Evolutionary conservation across 2,888 invertebrate genomes (phyloP), one percentile per base, ranked within the genome.

Genomic region (Pyrgus malvae): DNA sequence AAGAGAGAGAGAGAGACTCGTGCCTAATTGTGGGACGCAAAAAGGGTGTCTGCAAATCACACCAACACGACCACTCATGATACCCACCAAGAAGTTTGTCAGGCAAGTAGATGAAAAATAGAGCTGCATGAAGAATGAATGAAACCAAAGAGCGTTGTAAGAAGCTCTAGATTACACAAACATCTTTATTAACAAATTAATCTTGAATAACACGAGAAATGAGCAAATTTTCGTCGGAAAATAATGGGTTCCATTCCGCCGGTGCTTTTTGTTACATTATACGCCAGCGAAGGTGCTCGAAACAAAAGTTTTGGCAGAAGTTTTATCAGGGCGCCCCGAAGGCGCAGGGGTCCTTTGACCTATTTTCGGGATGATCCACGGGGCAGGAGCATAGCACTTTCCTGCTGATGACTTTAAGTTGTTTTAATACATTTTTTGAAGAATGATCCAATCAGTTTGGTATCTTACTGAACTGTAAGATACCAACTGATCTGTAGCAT

Each of bases 231-330:
- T 37, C 45, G 50, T 25, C 48, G 37, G n/a, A 55, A 56, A 57
- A 56, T 54, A 56, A 58, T 51, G 44, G 38, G 54, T 54, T 54
- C 58, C 45, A 42, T 58, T 46, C 40, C 42, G 42, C 8, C 38
- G 57, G 60, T 58, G 57, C 53, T 61, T 62, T 62, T 66, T 66
- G 62, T 62, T 59, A 64, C 65, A 62, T 60, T 65, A 62, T 65
- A 63, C 62, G 65, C 58, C 62, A 61, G 61, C 69, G 68, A 77
- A 83, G 87, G 85, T 85, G 79, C 80, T 82, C 89, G 83, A 88
- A 89, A 90, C 87, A 89, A 88, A 87, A 90, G 86, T 88, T 90
- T 74, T 65, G 68, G 63, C 63, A 70, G 63, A 80, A 88, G 79
- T 87, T 89, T 88, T 87, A 87, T 85, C 83, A 82, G 76, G 74